These are phyloP conservation scores for Mirza zaza DNA, from an alignment of 2,113 vertebrate genomes.

Conservation along the genomic window DNA sequence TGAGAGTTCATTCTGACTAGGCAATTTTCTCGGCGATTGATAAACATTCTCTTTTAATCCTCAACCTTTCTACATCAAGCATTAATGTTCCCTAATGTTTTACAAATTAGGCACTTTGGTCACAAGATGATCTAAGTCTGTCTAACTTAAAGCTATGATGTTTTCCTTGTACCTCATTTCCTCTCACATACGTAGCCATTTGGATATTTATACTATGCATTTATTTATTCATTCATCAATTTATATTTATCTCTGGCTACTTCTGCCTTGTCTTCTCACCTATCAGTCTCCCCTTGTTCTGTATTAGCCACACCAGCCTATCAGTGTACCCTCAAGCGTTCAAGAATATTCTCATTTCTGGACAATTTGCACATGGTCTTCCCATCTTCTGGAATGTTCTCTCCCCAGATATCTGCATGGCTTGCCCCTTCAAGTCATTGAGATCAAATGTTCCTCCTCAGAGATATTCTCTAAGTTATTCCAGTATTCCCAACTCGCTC, in stretches of 20 bases:
- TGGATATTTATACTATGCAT: not conserved
- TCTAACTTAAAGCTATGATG: not conserved
- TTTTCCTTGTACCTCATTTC: not conserved
- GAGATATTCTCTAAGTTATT: not conserved
- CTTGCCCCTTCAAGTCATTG: not conserved
- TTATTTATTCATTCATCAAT: not conserved
- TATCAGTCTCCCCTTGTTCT: not conserved
- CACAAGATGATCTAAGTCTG: not conserved
- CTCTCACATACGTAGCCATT: not conserved
- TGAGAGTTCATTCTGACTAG: not conserved
- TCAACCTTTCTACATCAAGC: not conserved
- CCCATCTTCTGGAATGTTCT: not conserved
- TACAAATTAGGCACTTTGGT: not conserved
- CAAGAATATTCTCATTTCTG: not conserved
- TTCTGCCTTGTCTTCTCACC: not conserved
- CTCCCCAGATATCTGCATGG: not conserved
- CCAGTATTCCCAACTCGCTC: not conserved
- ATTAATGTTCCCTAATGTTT: not conserved
- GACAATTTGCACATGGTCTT: not conserved
- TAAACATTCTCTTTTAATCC: not conserved
- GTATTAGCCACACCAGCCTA: not conserved
- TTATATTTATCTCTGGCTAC: not conserved
- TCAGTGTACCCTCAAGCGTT: not conserved
- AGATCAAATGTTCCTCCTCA: not conserved
- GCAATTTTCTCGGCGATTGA: not conserved